Conservation (phyloP, 2,888 invertebrate species). For the Odontocolon sp. region DNA sequence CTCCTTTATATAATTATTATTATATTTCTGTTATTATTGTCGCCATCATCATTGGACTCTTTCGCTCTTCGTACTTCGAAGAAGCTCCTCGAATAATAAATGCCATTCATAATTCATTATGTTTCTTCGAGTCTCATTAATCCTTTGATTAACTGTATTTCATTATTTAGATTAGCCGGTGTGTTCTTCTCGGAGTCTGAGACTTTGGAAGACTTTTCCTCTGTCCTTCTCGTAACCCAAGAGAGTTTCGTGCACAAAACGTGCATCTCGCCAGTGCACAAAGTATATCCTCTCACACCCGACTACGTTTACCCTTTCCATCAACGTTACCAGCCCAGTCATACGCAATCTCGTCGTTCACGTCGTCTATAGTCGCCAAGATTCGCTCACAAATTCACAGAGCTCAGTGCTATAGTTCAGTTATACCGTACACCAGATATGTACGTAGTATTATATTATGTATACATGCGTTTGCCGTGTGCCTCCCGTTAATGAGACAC, state of each 20-base stretch:
- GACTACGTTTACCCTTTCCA: constrained; percentile 6
- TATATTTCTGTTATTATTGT: constrained; percentile 62
- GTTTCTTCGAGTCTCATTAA: constrained; percentile 75
- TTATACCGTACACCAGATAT: constrained; percentile 7
- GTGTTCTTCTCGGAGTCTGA: constrained; percentile 48
- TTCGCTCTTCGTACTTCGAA: constrained; percentile 59
- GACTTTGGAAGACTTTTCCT: constrained; percentile 16
- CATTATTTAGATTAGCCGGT: constrained; percentile 70
- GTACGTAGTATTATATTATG: constrained; percentile 21
- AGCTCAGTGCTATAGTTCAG: constrained; percentile 8
- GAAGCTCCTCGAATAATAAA: constrained; percentile 71
- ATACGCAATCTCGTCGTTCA: constrained; percentile 1
- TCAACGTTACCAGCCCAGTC: neutral
- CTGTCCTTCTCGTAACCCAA: neutral
- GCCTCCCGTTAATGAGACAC: constrained; percentile 77
- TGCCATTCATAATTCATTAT: constrained; percentile 77
- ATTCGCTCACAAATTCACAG: constrained; percentile 17
- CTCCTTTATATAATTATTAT: constrained; percentile 62
- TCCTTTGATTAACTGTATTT: constrained; percentile 76
- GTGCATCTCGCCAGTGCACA: neutral
- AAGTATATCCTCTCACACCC: neutral
- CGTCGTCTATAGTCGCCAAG: neutral
- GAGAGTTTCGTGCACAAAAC: neutral
- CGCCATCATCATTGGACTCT: constrained; percentile 23
- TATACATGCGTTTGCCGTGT: constrained; percentile 56